These are phyloP conservation scores for Scaptomyza montana DNA, from an alignment of 1,140 invertebrate genomes.

Conservation along the genomic window DNA sequence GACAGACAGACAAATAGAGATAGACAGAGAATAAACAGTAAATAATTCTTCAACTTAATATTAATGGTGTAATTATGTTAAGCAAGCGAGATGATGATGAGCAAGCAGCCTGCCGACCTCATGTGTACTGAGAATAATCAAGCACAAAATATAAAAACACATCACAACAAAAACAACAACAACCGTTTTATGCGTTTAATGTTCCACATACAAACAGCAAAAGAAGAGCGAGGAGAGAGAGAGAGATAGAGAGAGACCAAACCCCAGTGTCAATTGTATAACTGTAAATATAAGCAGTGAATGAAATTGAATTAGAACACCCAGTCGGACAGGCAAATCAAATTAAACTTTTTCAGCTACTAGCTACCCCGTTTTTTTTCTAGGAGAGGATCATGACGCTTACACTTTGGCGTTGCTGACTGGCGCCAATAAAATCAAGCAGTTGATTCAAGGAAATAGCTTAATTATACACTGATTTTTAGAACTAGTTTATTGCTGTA, in stretches of 20 bases:
- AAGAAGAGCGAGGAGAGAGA: neutral
- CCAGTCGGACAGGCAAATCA: slow-evolving; percentile 43
- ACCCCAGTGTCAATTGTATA: slow-evolving; percentile 42
- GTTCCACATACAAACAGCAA: slow-evolving; percentile 20
- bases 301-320: slow-evolving; percentile 58
- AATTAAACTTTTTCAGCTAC: neutral
- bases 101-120: slow-evolving; percentile 9
- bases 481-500: no score
- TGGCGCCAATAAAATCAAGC: slow-evolving; percentile 69
- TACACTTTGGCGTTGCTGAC: slow-evolving; percentile 24
- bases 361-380: neutral
- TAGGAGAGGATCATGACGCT: slow-evolving; percentile 18
- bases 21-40: slow-evolving; percentile 2
- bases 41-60: slow-evolving; percentile 15
- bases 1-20: neutral
- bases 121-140: no score
- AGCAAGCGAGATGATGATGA: slow-evolving; percentile 9
- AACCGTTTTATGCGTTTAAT: slow-evolving; percentile 14
- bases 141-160: slow-evolving; percentile 5
- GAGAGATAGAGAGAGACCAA: neutral
- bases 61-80: slow-evolving; percentile 28
- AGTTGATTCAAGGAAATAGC: slow-evolving; percentile 34
- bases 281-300: slow-evolving; percentile 42
- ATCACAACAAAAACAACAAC: neutral
- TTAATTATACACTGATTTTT: no score